These are phyloP conservation scores for Unio pictorum DNA, from an alignment of 2,888 invertebrate species.

Conservation along the genomic window DNA sequence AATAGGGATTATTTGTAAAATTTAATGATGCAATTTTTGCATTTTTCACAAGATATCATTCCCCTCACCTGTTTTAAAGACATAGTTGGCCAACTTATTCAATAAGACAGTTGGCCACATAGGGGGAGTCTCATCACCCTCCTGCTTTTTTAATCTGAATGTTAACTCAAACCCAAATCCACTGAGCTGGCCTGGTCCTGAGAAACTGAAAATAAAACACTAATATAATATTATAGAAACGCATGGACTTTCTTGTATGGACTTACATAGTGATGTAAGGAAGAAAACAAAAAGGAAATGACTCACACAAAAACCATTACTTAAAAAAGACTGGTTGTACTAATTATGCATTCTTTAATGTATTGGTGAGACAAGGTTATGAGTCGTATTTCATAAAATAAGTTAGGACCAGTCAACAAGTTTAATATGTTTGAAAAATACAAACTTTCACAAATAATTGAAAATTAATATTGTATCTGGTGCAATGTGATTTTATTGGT, in stretches of 20 bases:
- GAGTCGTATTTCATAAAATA: too few relatives aligned
- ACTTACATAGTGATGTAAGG: neutral
- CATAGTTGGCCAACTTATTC: constrained; percentile 93
- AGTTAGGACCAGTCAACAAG: neutral
- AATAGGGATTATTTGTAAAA: neutral
- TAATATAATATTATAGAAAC: neutral
- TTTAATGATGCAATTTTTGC: too few relatives aligned
- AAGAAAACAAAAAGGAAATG: neutral
- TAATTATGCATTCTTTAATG: too few relatives aligned
- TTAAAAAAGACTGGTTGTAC: too few relatives aligned
- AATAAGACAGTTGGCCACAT: constrained; percentile 94
- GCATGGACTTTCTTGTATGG: neutral
- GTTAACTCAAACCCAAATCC: constrained; percentile 94
- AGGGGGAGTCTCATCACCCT: constrained; percentile 81
- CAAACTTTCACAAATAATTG: too few relatives aligned
- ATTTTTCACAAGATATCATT: neutral
- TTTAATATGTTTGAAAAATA: neutral
- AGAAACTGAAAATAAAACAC: constrained; percentile 30
- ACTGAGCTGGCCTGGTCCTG: constrained; percentile 75
- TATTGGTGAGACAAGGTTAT: too few relatives aligned
- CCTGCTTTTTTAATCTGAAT: constrained; percentile 82
- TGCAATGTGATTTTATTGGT: too few relatives aligned
- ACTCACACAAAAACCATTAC: too few relatives aligned
- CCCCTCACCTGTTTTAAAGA: constrained; percentile 84
- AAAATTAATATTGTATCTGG: too few relatives aligned